Evolutionary conservation across 2,888 invertebrate species (phyloP), one percentile per base, ranked within the genome.

Genomic region (Andrena flavipes): DNA sequence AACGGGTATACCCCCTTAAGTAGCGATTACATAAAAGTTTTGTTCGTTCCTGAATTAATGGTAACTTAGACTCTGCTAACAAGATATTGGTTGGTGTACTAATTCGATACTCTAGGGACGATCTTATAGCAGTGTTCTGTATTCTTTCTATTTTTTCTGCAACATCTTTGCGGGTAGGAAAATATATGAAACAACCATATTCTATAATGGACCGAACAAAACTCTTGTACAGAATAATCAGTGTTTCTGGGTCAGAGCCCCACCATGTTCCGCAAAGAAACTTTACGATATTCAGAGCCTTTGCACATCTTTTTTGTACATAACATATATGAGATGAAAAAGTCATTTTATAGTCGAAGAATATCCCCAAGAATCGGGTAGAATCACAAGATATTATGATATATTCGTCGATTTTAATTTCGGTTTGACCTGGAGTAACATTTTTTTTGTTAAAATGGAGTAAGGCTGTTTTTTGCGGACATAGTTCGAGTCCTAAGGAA

Each of bases 361-460:
- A 20, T n/a, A 62, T 35, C n/a, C 62, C 35, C 20, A 62, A 30
- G 16, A 35, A 62, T 35, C n/a, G 62, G 13, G 62, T n/a, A 4
- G 62, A 62, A 10, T 35, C 29, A 20, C 20, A 62, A 20, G 35
- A 33, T 20, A 30, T 60, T 7, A 60, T n/a, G 2, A 20, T n/a
- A 20, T 49, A 8, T 5, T 29, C 30, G 5, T 33, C 10, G 0
- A 33, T 26, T 69, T 59, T 69, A 59, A 42, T 59, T 69, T 56
- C n/a, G 2, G 26, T 60, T 35, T 48, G 30, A 0, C 51, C 42
- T 23, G 51, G 59, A 8, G 20, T 1, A 5, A 63, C 30, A 20
- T 60, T 73, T 35, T 49, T 69, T 4, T 5, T 62, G 16, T 69
- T 65, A 29, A 79, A 79, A 29, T 69, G 64, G 3, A 79, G n/a